phyloP scores from a whole-genome alignment of 2,888 invertebrate species.

The Hololepta plana region DNA sequence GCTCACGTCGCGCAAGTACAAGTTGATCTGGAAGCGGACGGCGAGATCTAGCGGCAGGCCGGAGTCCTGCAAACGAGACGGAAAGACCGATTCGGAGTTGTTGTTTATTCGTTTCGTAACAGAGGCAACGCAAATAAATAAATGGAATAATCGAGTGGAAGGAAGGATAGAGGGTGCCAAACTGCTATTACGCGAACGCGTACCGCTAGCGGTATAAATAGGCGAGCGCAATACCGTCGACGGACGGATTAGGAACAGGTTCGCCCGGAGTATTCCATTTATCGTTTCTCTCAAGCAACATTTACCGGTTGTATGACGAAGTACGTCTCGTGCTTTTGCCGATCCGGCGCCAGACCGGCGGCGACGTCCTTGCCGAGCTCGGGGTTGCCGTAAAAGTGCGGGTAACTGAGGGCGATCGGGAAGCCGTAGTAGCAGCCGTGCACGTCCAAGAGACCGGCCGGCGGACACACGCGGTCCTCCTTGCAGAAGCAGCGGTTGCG shows the following conservation, averaged over 20 bases:
- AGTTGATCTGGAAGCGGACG: constrained; percentile 72
- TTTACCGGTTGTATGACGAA: constrained; percentile 66
- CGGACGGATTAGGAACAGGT: too few relatives aligned
- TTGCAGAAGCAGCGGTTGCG: constrained; percentile 72
- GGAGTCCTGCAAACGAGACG: constrained; percentile 31
- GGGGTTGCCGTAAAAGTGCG: constrained; percentile 68
- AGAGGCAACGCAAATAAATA: not conserved
- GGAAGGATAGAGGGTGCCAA: too few relatives aligned
- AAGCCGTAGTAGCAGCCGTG: constrained; percentile 80
- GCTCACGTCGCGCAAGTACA: constrained; percentile 55
- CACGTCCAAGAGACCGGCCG: constrained; percentile 63
- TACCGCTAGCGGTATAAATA: too few relatives aligned
- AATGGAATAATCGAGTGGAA: too few relatives aligned
- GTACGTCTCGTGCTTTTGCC: constrained; percentile 43
- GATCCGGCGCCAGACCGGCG: constrained; percentile 39
- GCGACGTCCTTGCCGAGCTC: constrained; percentile 42
- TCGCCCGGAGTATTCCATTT: too few relatives aligned
- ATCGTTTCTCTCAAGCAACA: too few relatives aligned
- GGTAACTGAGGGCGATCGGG: constrained; percentile 74
- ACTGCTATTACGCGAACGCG: too few relatives aligned
- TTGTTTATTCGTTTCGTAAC: too few relatives aligned
- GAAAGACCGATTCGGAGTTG: too few relatives aligned
- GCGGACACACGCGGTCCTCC: constrained; percentile 49
- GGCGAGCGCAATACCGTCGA: too few relatives aligned
- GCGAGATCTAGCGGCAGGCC: constrained; percentile 65